Evolutionary conservation across 2,888 invertebrate genomes (phyloP), one percentile per base, ranked within the genome.

Genomic region (Leucoma salicis): DNA sequence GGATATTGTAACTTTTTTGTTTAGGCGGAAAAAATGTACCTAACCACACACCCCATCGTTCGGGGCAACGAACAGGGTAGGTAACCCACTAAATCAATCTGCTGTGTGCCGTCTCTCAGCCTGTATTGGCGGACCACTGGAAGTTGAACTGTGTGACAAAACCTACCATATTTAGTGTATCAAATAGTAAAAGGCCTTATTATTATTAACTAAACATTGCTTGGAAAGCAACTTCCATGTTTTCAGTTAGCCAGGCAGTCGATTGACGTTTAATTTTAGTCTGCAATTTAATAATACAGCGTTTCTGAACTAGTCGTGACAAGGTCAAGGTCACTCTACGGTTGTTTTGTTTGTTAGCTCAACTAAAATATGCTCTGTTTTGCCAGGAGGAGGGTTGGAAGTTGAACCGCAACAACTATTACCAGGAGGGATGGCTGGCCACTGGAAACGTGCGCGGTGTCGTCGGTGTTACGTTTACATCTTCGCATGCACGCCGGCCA

Each of bases 361-460:
- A 32, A 36, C 35, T 34, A 41, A 54, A 42, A 39, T 39, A 21
- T 39, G 33, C 14, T 49, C 42, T 52, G 35, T 62, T 48, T 21
- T 35, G 3, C 56, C 88, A 97, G 96, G 96, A 97, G 82, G 97
- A 97, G 79, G 97, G 97, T 63, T 98, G 98, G 98, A 97, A 97
- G 88, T 87, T 98, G 68, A 97, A 97, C 86, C 93, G 97, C 65
- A 95, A 95, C 71, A 97, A 97, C 90, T 98, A 98, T 84, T 98
- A 98, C 78, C 97, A 98, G 88, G 98, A 99, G 84, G 99, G 98
- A 35, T 99, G 99, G 99, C 90, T 99, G 73, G 97, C 98, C 49
- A 97, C 97, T 32, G 98, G 98, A 62, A 99, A 98, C 82, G 94
- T 96, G 46, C 93, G 97, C 64, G 97, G 98, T 29, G 95, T 98